phyloP scores from a whole-genome alignment of 2,113 vertebrate species.

The Psittacula cyanocephala region DNA sequence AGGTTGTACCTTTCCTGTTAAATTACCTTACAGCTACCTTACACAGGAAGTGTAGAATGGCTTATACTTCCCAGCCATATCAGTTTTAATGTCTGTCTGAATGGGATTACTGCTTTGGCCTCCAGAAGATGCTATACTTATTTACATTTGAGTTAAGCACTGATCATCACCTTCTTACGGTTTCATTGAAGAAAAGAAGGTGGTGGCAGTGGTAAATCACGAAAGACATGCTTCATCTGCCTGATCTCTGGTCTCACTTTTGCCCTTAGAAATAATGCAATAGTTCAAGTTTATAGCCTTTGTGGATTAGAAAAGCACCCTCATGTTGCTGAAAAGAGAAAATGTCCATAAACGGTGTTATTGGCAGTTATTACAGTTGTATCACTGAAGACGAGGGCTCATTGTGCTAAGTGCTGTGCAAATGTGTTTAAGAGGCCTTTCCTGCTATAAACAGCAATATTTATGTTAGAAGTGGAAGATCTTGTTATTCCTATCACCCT shows the following conservation, averaged over 20 bases:
- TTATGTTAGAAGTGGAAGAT: slow-evolving; percentile 21
- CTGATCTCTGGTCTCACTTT: slow-evolving; percentile 45
- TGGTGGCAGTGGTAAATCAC: slow-evolving; percentile 26
- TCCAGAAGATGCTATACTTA: neutral
- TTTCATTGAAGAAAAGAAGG: neutral
- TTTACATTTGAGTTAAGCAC: slow-evolving; percentile 27
- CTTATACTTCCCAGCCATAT: neutral
- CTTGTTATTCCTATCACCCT: slow-evolving; percentile 11
- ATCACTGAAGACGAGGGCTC: neutral
- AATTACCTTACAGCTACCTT: neutral
- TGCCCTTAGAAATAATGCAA: slow-evolving; percentile 35
- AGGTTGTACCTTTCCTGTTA: neutral
- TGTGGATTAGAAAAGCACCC: slow-evolving; percentile 25
- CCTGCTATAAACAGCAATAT: neutral
- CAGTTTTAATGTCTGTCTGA: neutral
- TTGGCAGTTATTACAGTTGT: slow-evolving; percentile 35
- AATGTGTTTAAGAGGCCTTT: slow-evolving; percentile 34
- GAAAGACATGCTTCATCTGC: slow-evolving; percentile 20
- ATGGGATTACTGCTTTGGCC: neutral
- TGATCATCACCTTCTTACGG: neutral
- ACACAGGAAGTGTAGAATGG: neutral
- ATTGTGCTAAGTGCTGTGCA: slow-evolving; percentile 14
- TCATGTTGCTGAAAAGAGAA: slow-evolving; percentile 9
- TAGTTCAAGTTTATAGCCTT: slow-evolving; percentile 44
- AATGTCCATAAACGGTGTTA: slow-evolving; percentile 31